These are phyloP conservation scores for Margaritifera margaritifera DNA, from an alignment of 2,888 invertebrate genomes.

Conservation along the genomic window DNA sequence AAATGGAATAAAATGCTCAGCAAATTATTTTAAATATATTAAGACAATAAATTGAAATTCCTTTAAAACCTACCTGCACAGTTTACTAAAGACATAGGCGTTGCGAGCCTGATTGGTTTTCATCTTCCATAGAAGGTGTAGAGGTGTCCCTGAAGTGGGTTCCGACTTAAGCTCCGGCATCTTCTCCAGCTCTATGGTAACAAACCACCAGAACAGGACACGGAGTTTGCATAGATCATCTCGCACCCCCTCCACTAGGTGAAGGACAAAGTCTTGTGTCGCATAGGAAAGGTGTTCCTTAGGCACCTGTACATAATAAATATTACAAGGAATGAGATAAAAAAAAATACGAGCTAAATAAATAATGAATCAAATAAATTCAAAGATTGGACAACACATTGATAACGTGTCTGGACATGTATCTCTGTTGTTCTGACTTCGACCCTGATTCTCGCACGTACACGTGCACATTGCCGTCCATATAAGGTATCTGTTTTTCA, in stretches of 20 bases:
- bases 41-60: no score
- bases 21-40: no score
- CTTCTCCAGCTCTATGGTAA: conserved; percentile 51
- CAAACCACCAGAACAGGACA: conserved; percentile 61
- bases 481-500: no score
- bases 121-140: conserved; percentile 59
- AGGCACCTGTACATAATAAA: conserved; percentile 33
- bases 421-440: no score
- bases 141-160: conserved; percentile 47
- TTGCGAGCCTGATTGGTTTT: conserved; percentile 59
- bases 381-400: no score
- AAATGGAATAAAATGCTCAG: no score
- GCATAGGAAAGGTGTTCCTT: conserved; percentile 36
- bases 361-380: no score
- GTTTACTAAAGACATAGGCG: conserved; percentile 55
- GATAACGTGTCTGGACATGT: no score
- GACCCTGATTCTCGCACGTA: no score
- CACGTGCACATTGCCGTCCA: no score
- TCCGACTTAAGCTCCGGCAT: conserved; percentile 50
- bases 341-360: no score
- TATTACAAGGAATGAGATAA: not conserved
- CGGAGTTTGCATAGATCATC: conserved; percentile 50
- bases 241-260: conserved; percentile 37
- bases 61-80: conserved; percentile 51
- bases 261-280: conserved; percentile 36